Evolutionary conservation across 2,113 vertebrate genomes (phyloP), one percentile per base, ranked within the genome.

Genomic region (Nycticryphes semicollaris): DNA sequence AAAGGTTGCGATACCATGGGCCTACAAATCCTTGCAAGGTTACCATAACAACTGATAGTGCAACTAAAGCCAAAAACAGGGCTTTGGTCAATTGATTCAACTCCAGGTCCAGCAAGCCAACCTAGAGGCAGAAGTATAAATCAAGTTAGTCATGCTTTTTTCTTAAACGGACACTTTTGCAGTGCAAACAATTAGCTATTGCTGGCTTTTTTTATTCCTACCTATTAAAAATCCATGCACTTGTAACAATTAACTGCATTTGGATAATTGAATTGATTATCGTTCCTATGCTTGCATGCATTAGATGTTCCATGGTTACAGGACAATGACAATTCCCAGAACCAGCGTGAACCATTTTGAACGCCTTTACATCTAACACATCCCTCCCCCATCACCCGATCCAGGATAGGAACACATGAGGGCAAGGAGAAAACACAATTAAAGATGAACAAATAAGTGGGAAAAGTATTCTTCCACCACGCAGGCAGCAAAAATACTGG

Each of bases 11-110:
- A 96, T 99, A 98, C 99, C 99, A 99, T 0, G 99, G 98, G 20
- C 99, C 99, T 85, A 99, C 98, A 78, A 99, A 99, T 47, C 99
- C 99, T 88, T 99, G 99, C 87, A 99, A 96, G n/a, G 99, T 98
- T 43, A 99, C 98, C 99, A 99, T 99, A 86, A 99, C 99, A 23
- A 99, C 56, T 0, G 99, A 98, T 22, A 99, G 98, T 8, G 98
- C 98, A 90, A 99, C 98, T 90, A 99, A 98, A n/a, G 99, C 99
- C 97, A 99, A 94, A 94, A 99, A 99, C 57, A 99, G 97, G 8
- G 99, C 99, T 93, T 99, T 99, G 68, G 99, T 99, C 95, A 99
- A 97, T 39, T 98, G 99, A 93, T 99, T 99, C 96, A 99, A 96
- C 94, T 99, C 99, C 75, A 99, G 97, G 92, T 99, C 99, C 98